These are phyloP conservation scores for Lutraria lutraria DNA, from an alignment of 2,888 invertebrate species.

Conservation along the genomic window DNA sequence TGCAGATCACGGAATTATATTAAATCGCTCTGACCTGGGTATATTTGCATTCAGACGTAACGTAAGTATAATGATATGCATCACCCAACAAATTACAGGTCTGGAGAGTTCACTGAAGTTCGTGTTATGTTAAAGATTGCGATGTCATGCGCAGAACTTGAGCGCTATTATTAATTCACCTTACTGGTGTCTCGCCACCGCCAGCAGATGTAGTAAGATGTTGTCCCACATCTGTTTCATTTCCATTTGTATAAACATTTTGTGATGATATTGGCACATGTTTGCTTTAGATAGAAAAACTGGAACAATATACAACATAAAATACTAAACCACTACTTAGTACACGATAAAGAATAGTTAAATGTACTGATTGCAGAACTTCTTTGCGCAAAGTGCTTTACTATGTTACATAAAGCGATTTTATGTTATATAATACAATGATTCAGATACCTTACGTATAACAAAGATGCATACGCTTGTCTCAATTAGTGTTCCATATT, in stretches of 20 bases:
- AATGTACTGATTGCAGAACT: too few species aligned
- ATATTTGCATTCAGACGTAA: constrained; percentile 1
- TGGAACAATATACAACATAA: too few species aligned
- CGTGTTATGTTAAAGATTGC: constrained; percentile 47
- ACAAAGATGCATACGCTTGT: too few species aligned
- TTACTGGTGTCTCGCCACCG: background rate
- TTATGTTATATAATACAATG: too few species aligned
- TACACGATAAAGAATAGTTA: too few species aligned
- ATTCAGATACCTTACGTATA: too few species aligned
- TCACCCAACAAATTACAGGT: constrained; percentile 49
- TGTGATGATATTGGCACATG: too few species aligned
- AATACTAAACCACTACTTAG: too few species aligned
- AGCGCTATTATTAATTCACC: background rate
- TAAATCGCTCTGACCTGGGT: constrained; percentile 31
- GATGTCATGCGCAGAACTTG: constrained; percentile 36
- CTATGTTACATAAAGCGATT: too few species aligned
- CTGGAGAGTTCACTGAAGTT: constrained; percentile 51
- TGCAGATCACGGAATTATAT: constrained; percentile 27
- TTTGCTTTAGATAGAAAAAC: too few species aligned
- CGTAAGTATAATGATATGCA: constrained; percentile 48
- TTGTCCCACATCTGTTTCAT: constrained; percentile 1
- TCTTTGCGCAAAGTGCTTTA: too few species aligned
- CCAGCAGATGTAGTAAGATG: background rate
- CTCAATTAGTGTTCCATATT: too few species aligned
- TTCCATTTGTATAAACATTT: background rate